phyloP scores from a whole-genome alignment of 2,113 vertebrate genomes.

The Etia nguti region DNA sequence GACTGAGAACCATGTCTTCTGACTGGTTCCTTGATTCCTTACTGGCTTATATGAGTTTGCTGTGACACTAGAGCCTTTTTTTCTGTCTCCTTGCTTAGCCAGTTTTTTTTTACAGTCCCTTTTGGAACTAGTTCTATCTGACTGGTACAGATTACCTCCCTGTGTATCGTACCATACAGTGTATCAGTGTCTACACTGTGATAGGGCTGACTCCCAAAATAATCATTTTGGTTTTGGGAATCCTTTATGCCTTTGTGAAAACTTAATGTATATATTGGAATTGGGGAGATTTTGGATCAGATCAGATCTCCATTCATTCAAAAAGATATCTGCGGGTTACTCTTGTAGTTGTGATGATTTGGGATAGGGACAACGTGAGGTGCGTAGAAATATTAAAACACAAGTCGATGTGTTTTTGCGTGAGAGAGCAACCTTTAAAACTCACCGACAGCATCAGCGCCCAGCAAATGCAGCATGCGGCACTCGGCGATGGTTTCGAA shows the following conservation, averaged over 20 bases:
- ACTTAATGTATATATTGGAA: neutral
- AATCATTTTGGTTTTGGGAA: neutral
- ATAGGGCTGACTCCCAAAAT: neutral
- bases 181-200: neutral
- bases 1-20: neutral
- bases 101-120: neutral
- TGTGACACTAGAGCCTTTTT: neutral
- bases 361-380: accelerated
- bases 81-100: neutral
- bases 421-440: neutral
- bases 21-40: neutral
- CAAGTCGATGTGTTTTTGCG: neutral
- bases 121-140: neutral
- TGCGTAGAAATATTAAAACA: accelerated
- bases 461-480: slow-evolving; percentile 75
- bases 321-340: neutral
- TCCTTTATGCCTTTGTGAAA: neutral
- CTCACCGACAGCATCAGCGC: slow-evolving; percentile 90
- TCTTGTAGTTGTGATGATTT: accelerated
- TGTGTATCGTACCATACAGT: accelerated
- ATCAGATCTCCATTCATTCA: neutral
- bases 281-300: neutral
- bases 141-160: neutral
- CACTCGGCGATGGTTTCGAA: slow-evolving; percentile 89
- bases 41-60: neutral